Base-by-base conservation (phyloP, 2,113 vertebrate genomes). In the Dascyllus trimaculatus region DNA sequence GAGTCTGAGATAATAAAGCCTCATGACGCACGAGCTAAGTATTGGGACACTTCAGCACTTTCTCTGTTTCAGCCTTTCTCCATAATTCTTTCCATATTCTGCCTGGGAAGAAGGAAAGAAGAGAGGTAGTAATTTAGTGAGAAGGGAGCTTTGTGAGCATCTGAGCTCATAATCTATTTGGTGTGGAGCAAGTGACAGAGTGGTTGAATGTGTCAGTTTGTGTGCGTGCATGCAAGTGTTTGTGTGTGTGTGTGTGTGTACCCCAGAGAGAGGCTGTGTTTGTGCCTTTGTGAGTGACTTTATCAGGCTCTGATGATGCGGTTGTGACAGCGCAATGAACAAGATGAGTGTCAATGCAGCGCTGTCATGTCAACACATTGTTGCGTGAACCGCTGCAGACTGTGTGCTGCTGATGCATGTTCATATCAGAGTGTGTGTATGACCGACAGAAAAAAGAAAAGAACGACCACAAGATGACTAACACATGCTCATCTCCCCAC, bases 11-110 rank as follows among this genome's bases (percentile, higher is more conserved):
- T 68, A 51, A 90, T 82, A 69, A 68, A 78, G 87, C 29, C 22
- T 60, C 26, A 71, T 91, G 86, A 90, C 61, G 60, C 81, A 87
- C 46, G 71, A 32, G 61, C 56, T 62, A 57, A 64, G 63, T 49
- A 38, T 53, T 51, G 51, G 9, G 62, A 75, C 32, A 32, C 32
- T 52, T 80, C 64, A 67, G 43, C 64, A 56, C 56, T 73, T 66
- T 65, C 67, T 80, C 64, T 61, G 53, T 8, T 69, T 57, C 66
- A 60, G 38, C 11, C 24, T 29, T 61, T 43, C 17, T 60, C 43
- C 9, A 24, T 32, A 70, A 75, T 45, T 72, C 38, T 75, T 75
- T 84, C 64, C 78, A 58, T 67, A n/a, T 82, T 74, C 53, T 59
- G 10, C 54, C 18, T 11, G n/a, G 17, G 17, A 72, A 53, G 43